Base-by-base conservation (phyloP, 1,140 invertebrate species). In the Bombus huntii region DNA sequence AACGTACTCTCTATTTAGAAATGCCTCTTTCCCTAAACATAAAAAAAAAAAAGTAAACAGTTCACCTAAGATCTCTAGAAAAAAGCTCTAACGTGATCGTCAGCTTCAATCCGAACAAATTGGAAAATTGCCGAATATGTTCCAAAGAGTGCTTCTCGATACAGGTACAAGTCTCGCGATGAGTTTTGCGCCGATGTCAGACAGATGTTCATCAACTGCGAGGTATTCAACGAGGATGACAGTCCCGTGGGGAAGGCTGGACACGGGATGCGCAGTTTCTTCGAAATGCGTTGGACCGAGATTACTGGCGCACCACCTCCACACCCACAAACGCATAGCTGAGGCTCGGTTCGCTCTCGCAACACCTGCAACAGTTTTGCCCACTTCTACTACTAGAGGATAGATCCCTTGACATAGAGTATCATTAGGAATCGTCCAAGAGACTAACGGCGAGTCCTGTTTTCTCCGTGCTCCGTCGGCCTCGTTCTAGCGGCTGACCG, bases 181-280 rank as follows among this genome's bases (percentile, higher is more conserved):
- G 98, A 99, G 85, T 99, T 99, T 95, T 97, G 97, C 87, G 96
- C 96, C 25, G 98, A 99, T 95, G 97, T 98, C 31, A 97, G 98
- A 8, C 97, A 98, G 86, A 99, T 99, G 90, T 99, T 99, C 96
- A 97, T 98, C 94, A 99, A 99, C 95, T 99, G 99, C 95, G 98
- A 99, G 94, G 98, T 98, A 75, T 99, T 99, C 96, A 99, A 99
- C 95, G 99, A 99, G 95, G 98, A 99, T 94, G 98, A 99, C 95
- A 99, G 98, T 89, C 98, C 98, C 0, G 98, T 99, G 47, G 99
- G 98, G 4, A 98, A 98, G 92, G 98, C 98, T 13, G 98, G 98
- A 12, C 98, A 99, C 93, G 97, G 96, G 88, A 97, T 99, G 97
- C 95, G 98, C 77, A 97, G 97, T 93, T 99, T 98, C 96, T 99